Percentiles rank a stretch among this genome's conserved stretches.
phyloP scores from a whole-genome alignment of 2,888 invertebrate species.

The Himalopsyche kuldschensis region DNA sequence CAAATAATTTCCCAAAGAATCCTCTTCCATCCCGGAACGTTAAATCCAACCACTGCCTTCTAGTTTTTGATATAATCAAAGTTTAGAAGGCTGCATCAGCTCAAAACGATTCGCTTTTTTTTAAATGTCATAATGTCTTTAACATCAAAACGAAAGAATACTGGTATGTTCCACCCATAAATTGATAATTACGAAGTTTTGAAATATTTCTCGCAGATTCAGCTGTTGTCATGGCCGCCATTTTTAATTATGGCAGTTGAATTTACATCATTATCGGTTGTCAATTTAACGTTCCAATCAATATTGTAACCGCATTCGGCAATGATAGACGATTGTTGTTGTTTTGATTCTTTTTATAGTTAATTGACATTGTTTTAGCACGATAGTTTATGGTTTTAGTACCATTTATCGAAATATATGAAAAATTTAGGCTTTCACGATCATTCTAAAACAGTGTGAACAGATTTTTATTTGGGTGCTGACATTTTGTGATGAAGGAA shows the following conservation, averaged over 20 bases:
- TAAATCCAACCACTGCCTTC: slow-evolving; percentile 40
- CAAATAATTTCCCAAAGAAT: slow-evolving; percentile 17
- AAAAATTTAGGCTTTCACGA: neutral
- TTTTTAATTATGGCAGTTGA: neutral
- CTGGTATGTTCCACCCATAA: neutral
- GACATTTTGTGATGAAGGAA: neutral
- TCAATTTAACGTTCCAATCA: slow-evolving; percentile 39
- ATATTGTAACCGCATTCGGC: slow-evolving; percentile 5
- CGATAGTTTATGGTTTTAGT: slow-evolving; percentile 37
- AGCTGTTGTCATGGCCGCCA: neutral
- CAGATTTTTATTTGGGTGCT: neutral
- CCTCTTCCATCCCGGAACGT: slow-evolving; percentile 43
- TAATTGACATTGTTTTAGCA: slow-evolving; percentile 32
- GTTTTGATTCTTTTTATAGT: slow-evolving; percentile 12
- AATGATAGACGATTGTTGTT: slow-evolving; percentile 5
- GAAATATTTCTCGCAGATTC: neutral
- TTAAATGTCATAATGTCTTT: neutral
- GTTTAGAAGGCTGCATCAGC: neutral
- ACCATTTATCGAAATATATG: slow-evolving; percentile 14
- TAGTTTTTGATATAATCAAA: neutral
- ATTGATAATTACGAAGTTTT: neutral
- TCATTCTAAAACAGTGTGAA: neutral
- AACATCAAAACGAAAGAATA: neutral
- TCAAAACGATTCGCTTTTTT: neutral
- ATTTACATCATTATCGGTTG: slow-evolving; percentile 33